These are phyloP conservation scores for Hippocampus barbouri DNA, from an alignment of 2,113 vertebrate genomes.

Conservation along the genomic window DNA sequence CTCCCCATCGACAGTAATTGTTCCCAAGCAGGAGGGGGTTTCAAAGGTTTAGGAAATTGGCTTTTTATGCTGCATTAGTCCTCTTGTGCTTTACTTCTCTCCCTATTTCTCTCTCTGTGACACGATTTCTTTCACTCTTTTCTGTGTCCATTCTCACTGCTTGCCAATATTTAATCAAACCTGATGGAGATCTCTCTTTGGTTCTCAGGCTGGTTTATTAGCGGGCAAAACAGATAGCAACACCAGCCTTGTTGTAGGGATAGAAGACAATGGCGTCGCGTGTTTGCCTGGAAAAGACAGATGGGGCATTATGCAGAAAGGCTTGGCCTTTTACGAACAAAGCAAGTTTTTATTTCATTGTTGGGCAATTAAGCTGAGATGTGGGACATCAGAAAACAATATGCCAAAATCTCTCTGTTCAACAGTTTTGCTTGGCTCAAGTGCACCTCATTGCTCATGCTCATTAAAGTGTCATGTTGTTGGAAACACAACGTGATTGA, in stretches of 20 bases:
- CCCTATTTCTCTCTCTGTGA: slow-evolving; percentile 3
- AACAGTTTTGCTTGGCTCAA: neutral
- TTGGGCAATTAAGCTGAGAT: neutral
- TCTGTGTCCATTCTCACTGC: slow-evolving; percentile 16
- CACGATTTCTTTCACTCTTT: slow-evolving; percentile 4
- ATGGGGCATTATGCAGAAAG: slow-evolving; percentile 1
- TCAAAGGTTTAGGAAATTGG: slow-evolving; percentile 56
- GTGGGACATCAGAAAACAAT: neutral
- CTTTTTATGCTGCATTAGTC: slow-evolving; percentile 63
- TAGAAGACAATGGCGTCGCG: slow-evolving; percentile 17
- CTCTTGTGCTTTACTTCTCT: slow-evolving; percentile 2
- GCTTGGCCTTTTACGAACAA: slow-evolving; percentile 9
- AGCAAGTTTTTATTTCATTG: neutral
- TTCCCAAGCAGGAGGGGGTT: slow-evolving; percentile 54
- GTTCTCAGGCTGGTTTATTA: slow-evolving; percentile 41
- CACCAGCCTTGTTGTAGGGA: slow-evolving; percentile 14
- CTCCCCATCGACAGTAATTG: slow-evolving; percentile 52
- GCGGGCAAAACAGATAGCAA: slow-evolving; percentile 9
- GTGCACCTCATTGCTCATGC: neutral
- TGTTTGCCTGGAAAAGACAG: neutral
- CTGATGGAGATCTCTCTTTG: slow-evolving; percentile 44
- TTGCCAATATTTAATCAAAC: slow-evolving; percentile 41
- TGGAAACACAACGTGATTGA: neutral
- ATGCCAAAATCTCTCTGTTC: neutral
- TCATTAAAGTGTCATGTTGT: neutral